Evolutionary conservation across 2,888 invertebrate genomes (phyloP).

Genomic region (Steromphala cineraria): DNA sequence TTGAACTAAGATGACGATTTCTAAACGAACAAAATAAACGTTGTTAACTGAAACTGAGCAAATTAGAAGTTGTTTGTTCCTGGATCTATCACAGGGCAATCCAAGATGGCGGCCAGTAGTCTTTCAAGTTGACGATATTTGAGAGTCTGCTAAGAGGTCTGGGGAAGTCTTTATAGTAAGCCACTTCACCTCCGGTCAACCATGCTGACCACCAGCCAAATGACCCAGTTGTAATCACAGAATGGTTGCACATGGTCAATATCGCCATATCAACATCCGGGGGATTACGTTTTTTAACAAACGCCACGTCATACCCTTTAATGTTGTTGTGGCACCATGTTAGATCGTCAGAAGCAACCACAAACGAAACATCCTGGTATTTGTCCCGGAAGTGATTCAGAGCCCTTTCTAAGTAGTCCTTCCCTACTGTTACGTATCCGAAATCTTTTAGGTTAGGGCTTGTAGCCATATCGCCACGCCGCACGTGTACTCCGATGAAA

Average conservation of each 20-base stretch:
- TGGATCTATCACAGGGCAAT: slow-evolving; percentile 20
- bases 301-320: neutral
- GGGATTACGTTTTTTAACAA: neutral
- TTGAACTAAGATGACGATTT: too few relatives aligned
- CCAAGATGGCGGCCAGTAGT: slow-evolving; percentile 35
- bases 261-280: neutral
- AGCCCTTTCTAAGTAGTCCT: neutral
- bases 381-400: neutral
- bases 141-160: slow-evolving; percentile 23
- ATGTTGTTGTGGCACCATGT: neutral
- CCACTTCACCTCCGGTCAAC: neutral
- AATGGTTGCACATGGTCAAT: neutral
- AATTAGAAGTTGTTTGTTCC: too few relatives aligned
- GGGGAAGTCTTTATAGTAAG: neutral
- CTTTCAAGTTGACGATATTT: slow-evolving; percentile 19
- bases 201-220: neutral
- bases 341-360: neutral
- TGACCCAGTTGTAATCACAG: neutral
- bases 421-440: neutral
- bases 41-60: too few relatives aligned
- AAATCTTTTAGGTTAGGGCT: neutral
- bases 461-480: neutral
- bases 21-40: too few relatives aligned
- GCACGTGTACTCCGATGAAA: neutral
- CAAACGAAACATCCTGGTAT: neutral